Conservation (phyloP, 2,797 vertebrate species). For the Coccyzus lansbergi region DNA sequence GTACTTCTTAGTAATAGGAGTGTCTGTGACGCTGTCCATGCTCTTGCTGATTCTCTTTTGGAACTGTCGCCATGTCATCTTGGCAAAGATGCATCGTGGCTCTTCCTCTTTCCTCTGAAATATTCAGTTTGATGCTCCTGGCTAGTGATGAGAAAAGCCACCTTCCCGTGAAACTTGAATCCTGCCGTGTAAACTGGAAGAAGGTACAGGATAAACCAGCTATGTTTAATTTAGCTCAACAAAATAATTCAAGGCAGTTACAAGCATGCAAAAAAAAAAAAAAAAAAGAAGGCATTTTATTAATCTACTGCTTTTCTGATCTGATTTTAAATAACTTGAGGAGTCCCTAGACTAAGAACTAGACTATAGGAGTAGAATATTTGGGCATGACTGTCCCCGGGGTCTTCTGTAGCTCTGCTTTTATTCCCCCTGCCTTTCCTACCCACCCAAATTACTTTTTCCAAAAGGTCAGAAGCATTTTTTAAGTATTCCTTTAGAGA, state of each 20-base stretch:
- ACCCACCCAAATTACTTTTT: not conserved
- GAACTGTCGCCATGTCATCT: not conserved
- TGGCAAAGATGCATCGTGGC: not conserved
- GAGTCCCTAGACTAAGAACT: not conserved
- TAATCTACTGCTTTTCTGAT: not conserved
- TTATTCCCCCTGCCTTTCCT: not conserved
- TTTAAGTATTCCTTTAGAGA: not conserved
- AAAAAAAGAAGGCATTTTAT: not conserved
- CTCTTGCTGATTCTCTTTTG: not conserved
- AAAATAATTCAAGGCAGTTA: not conserved
- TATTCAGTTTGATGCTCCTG: not conserved
- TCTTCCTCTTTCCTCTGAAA: not conserved
- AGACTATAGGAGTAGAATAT: not conserved
- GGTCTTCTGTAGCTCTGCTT: not conserved
- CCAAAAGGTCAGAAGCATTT: not conserved
- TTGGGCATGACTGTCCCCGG: not conserved
- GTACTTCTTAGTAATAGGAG: not conserved
- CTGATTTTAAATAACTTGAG: not conserved
- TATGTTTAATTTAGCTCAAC: not conserved
- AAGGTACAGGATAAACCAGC: not conserved
- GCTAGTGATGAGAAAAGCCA: rapidly evolving
- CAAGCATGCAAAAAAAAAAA: not conserved
- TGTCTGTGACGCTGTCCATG: not conserved
- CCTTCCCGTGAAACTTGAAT: not conserved
- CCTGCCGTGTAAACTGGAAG: not conserved